These are phyloP conservation scores for Timandra comae DNA, from an alignment of 2,888 invertebrate genomes.

Conservation along the genomic window DNA sequence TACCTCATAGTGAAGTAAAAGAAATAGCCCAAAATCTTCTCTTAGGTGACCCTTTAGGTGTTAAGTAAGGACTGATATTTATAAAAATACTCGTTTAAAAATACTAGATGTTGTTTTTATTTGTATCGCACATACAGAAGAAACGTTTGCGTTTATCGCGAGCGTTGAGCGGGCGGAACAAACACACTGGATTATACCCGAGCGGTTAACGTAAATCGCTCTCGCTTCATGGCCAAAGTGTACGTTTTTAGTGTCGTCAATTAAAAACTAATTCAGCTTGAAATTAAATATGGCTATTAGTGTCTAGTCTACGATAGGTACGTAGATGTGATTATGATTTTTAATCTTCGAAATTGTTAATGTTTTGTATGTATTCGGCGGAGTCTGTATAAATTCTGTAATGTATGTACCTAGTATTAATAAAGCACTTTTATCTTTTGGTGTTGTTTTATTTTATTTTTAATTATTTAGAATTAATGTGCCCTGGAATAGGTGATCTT, in stretches of 20 bases:
- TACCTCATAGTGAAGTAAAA: constrained; percentile 32
- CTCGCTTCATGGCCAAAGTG: background rate
- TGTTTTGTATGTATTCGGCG: constrained; percentile 63
- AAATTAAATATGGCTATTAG: constrained; percentile 29
- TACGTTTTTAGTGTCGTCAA: constrained; percentile 15
- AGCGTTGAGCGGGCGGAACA: too few species aligned
- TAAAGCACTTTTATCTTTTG: constrained; percentile 64
- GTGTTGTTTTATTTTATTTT: constrained; percentile 32
- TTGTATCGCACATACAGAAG: constrained; percentile 18
- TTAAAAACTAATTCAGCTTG: too few species aligned
- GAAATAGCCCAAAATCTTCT: constrained; percentile 30
- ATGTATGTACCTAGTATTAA: constrained; percentile 58
- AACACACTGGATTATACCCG: too few species aligned
- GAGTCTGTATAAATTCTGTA: constrained; percentile 68
- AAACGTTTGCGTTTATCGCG: too few species aligned
- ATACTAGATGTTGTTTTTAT: constrained; percentile 15
- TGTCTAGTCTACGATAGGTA: constrained; percentile 27
- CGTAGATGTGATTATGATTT: constrained; percentile 38
- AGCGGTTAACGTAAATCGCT: too few species aligned
- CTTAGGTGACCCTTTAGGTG: constrained; percentile 43
- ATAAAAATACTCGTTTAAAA: constrained; percentile 45
- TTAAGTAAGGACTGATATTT: constrained; percentile 74
- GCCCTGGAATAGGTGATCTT: too few species aligned
- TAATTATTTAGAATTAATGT: too few species aligned
- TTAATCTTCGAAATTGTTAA: constrained; percentile 55